phyloP scores from a whole-genome alignment of 1,140 invertebrate genomes.

The Scylla paramamosain region DNA sequence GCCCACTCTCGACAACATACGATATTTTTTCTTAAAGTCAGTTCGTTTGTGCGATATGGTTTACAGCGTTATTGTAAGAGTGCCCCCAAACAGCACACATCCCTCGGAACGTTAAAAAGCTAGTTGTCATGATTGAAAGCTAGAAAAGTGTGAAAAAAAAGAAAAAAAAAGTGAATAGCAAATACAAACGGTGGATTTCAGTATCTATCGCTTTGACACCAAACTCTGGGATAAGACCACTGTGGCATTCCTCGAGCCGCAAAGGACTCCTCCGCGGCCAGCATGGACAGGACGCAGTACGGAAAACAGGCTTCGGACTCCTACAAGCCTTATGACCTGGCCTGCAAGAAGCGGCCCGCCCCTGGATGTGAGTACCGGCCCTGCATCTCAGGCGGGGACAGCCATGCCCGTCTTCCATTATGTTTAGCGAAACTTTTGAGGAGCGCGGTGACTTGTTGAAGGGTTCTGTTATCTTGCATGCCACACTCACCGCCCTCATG shows the following conservation, averaged over 20 bases:
- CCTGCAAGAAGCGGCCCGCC: slow-evolving; percentile 72
- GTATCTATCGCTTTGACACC: background rate
- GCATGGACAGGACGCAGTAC: slow-evolving; percentile 76
- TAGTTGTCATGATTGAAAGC: background rate
- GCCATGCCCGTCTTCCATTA: background rate
- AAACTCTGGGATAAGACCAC: background rate
- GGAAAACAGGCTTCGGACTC: slow-evolving; percentile 66
- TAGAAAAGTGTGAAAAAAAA: background rate
- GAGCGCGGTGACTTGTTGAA: background rate
- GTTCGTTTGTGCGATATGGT: too few species aligned
- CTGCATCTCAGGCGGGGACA: background rate
- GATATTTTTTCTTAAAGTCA: too few species aligned
- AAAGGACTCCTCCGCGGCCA: background rate
- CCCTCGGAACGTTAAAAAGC: too few species aligned
- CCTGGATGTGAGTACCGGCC: slow-evolving; percentile 75
- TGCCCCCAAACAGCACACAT: too few species aligned
- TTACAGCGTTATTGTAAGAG: too few species aligned
- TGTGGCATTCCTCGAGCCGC: too few species aligned
- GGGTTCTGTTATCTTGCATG: background rate
- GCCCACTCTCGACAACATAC: too few species aligned
- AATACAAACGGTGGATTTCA: background rate
- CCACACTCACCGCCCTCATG: background rate
- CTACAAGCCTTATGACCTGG: slow-evolving; percentile 75
- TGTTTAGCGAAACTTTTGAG: background rate
- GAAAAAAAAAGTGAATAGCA: background rate